Evolutionary conservation across 2,113 vertebrate genomes (phyloP).

Genomic region (Sigmodon hispidus): DNA sequence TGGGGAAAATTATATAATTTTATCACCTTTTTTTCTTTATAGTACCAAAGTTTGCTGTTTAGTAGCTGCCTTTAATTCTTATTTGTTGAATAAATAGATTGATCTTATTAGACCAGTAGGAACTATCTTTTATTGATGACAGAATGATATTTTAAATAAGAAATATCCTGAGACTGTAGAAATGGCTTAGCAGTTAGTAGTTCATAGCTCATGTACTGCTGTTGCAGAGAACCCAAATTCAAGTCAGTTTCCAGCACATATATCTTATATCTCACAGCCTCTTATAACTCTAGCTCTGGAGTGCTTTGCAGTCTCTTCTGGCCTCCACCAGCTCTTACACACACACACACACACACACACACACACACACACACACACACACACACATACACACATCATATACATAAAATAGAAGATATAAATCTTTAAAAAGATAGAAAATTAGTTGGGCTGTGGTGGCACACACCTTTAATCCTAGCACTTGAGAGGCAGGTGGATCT

Average conservation of each 20-base stretch:
- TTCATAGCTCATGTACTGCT: not conserved
- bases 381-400: not conserved
- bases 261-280: not conserved
- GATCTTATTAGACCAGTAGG: not conserved
- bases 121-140: not conserved
- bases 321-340: not conserved
- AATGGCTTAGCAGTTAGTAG: not conserved
- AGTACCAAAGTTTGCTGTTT: not conserved
- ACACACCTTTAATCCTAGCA: not conserved
- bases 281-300: not conserved
- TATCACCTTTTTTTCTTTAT: not conserved
- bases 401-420: not conserved
- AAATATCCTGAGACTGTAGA: not conserved
- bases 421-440: not conserved
- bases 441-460: not conserved
- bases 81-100: not conserved
- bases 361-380: not conserved
- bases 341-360: not conserved
- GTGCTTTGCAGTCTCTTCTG: not conserved
- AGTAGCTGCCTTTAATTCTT: not conserved
- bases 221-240: not conserved
- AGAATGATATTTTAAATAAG: not conserved
- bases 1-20: not conserved
- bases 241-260: not conserved
- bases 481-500: not conserved